Evolutionary conservation across 1,140 invertebrate species (phyloP).

Genomic region (Linepithema humile): DNA sequence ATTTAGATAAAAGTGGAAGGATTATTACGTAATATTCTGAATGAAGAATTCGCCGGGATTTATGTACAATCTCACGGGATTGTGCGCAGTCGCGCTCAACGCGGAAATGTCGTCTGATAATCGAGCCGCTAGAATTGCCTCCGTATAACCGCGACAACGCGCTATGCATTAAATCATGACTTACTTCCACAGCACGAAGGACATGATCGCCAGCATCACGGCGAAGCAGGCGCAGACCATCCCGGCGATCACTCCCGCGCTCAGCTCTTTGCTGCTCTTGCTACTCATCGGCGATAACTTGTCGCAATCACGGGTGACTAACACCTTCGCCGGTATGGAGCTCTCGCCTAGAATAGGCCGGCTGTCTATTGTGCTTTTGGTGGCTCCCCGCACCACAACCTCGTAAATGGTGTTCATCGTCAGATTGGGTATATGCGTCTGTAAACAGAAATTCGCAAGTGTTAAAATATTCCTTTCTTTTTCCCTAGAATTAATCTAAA

Average conservation of each 20-base stretch:
- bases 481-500: not conserved
- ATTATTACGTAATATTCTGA: not conserved
- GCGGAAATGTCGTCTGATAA: slow-evolving; percentile 11
- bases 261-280: slow-evolving; percentile 87
- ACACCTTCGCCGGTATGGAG: slow-evolving; percentile 87
- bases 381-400: slow-evolving; percentile 89
- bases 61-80: not conserved
- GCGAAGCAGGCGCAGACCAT: slow-evolving; percentile 90
- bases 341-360: slow-evolving; percentile 88
- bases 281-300: slow-evolving; percentile 86
- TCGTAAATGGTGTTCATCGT: slow-evolving; percentile 91
- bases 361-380: slow-evolving; percentile 88
- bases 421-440: slow-evolving; percentile 90
- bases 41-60: not conserved
- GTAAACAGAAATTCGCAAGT: slow-evolving; percentile 72
- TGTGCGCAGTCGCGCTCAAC: not conserved
- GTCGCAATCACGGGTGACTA: slow-evolving; percentile 88
- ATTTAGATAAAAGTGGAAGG: not conserved
- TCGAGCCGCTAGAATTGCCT: slow-evolving; percentile 3
- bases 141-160: not conserved
- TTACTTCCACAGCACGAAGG: slow-evolving; percentile 92
- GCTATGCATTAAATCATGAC: slow-evolving; percentile 69
- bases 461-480: not conserved
- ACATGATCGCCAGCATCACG: slow-evolving; percentile 88
- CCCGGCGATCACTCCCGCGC: slow-evolving; percentile 89